Evolutionary conservation across 92 coral and sea anemone species (phyloP).

Genomic region (Porites divaricata): DNA sequence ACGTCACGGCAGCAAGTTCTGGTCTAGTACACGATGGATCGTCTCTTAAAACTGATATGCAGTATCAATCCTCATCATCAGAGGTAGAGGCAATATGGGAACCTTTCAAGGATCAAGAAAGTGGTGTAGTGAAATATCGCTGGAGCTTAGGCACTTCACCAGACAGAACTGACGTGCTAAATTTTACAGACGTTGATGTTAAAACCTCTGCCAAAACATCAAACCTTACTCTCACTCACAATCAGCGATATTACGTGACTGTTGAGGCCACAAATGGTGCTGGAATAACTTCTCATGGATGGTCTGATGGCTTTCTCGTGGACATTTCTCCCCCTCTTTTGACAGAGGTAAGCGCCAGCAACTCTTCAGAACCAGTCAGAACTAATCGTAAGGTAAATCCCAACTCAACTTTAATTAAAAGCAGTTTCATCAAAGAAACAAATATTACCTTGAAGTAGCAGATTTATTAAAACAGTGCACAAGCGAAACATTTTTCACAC

Average conservation of each 20-base stretch:
- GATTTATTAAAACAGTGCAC: too few relatives aligned
- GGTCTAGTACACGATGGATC: constrained; percentile 70
- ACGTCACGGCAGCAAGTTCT: constrained; percentile 79
- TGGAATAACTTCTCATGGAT: constrained; percentile 84
- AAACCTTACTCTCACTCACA: constrained; percentile 76
- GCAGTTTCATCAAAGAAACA: too few relatives aligned
- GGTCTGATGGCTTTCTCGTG: constrained; percentile 92
- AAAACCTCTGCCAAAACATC: constrained; percentile 45
- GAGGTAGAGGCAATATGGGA: constrained; percentile 71
- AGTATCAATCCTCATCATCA: constrained; percentile 64
- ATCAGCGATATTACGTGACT: constrained; percentile 80
- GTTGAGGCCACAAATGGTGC: constrained; percentile 86
- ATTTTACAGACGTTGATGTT: constrained; percentile 69
- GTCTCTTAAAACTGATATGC: constrained; percentile 48
- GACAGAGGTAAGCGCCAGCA: constrained; percentile 37
- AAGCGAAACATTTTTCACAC: too few relatives aligned
- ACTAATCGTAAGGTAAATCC: too few relatives aligned
- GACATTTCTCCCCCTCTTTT: constrained; percentile 85
- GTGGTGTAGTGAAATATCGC: constrained; percentile 86
- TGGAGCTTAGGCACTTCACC: constrained; percentile 90
- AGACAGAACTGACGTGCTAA: constrained; percentile 73
- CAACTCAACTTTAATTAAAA: too few relatives aligned
- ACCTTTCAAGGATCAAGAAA: constrained; percentile 79
- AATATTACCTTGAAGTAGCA: too few relatives aligned
- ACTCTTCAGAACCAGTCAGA: too few relatives aligned